Base-by-base conservation (phyloP, 2,113 vertebrate species). In the Opisthocomus hoazin region DNA sequence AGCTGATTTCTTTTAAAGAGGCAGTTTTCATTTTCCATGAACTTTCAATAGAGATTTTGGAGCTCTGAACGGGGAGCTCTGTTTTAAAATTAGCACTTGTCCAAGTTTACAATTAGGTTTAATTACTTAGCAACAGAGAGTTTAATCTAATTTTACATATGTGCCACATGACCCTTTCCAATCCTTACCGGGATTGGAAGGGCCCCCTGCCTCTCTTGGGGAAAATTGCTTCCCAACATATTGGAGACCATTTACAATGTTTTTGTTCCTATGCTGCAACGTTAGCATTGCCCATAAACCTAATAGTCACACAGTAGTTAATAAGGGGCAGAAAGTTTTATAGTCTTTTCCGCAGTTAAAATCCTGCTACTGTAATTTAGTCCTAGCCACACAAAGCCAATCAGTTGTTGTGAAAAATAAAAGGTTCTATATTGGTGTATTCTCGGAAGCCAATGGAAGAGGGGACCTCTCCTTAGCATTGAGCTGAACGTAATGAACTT, bases 291-390 rank as follows among this genome's bases (percentile, higher is more conserved):
- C 91, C 95, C 91, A 96, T 97, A 98, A 98, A 94, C 96, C 89
- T 92, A 93, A 87, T 79, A 92, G 86, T 95, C 43, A 43, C 93
- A 86, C 51, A 37, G 96, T 91, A 93, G 95, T 97, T 97, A 98
- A 97, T 96, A 97, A 97, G 78, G 91, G 90, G 80, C 51, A 96
- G 93, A 97, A 98, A 98, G 95, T 96, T 98, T 98, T 97, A 97
- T 60, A 89, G 97, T 94, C 89, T 95, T 97, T 97, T 90, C 96
- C 39, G 3, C 89, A 87, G 77, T 93, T 97, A 98, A 98, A 97
- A 92, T 93, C 61, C 53, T 84, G 85, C 92, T 97, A 93, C 95
- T 95, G 76, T 95, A 96, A 95, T 97, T 94, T 85, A 91, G 89
- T 93, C 71, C 85, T 53, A 56, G 66, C 29, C 82, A 60, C 69